These are phyloP conservation scores for Morpho achilles DNA, from an alignment of 2,888 invertebrate genomes.

Conservation along the genomic window DNA sequence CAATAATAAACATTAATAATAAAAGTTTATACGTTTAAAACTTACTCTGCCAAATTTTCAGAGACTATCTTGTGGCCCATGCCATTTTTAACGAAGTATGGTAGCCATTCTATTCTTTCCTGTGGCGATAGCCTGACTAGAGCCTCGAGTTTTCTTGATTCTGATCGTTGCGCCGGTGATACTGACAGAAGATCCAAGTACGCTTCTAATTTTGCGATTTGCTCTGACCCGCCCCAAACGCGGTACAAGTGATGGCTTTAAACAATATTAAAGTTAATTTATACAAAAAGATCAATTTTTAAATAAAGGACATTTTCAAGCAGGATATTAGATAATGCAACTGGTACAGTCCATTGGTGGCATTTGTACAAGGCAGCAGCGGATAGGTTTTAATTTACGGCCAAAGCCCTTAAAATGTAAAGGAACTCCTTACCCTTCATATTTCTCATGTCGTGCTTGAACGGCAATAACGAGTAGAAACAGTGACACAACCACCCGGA, in stretches of 20 bases:
- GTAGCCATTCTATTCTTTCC: constrained; percentile 53
- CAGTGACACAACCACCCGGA: constrained; percentile 41
- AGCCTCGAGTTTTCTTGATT: constrained; percentile 52
- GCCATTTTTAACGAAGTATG: constrained; percentile 45
- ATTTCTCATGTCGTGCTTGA: constrained; percentile 58
- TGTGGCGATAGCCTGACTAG: constrained; percentile 54
- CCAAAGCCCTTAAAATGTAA: too few relatives aligned
- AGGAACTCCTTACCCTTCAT: constrained; percentile 53
- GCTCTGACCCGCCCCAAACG: constrained; percentile 45
- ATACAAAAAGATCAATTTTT: too few relatives aligned
- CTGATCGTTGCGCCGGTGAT: constrained; percentile 41
- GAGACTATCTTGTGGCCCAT: constrained; percentile 50
- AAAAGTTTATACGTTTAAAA: background rate
- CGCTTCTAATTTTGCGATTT: constrained; percentile 46
- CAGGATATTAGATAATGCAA: too few relatives aligned
- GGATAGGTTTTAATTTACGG: too few relatives aligned
- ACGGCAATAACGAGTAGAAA: constrained; percentile 42
- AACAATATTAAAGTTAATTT: constrained; percentile 15
- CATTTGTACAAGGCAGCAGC: too few relatives aligned
- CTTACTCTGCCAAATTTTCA: constrained; percentile 62
- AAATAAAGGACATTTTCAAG: too few relatives aligned
- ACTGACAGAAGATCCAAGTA: constrained; percentile 51
- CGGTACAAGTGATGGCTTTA: constrained; percentile 59
- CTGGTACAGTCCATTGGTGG: too few relatives aligned
- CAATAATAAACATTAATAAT: background rate